Percentiles rank a stretch among this genome's conserved stretches.
Conservation (phyloP, 2,113 vertebrate species). For the Ammodramus savannarum region DNA sequence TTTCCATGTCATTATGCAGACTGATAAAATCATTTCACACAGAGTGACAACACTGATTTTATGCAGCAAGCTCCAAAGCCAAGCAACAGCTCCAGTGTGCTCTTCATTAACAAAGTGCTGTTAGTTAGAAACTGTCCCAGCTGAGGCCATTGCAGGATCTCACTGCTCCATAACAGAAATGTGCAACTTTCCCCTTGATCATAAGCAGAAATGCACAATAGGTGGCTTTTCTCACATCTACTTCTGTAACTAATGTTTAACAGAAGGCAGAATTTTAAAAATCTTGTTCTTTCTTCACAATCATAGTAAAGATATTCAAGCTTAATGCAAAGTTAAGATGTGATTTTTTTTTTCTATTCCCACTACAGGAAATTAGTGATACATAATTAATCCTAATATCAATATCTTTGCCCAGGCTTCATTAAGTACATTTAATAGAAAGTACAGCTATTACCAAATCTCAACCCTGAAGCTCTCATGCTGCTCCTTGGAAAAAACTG, state of each 20-base stretch:
- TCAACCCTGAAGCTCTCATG: background rate
- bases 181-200: background rate
- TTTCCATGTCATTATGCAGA: background rate
- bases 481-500: background rate
- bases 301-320: background rate
- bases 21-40: background rate
- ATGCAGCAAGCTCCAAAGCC: background rate
- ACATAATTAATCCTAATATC: constrained; percentile 23
- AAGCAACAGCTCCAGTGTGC: background rate
- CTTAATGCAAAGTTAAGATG: background rate
- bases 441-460: background rate
- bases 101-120: background rate
- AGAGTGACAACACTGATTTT: background rate
- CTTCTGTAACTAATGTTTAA: background rate
- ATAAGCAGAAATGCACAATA: background rate
- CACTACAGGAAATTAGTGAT: background rate
- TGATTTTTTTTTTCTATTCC: background rate
- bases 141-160: background rate
- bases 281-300: background rate
- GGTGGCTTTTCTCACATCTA: background rate
- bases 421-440: constrained; percentile 6
- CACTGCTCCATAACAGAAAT: background rate
- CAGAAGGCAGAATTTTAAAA: background rate
- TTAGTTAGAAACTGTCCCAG: background rate
- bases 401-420: background rate